Percentiles rank a stretch among this genome's conserved stretches.
Evolutionary conservation across 2,113 vertebrate genomes (phyloP).

Genomic region (Ceuthmochares aereus): DNA sequence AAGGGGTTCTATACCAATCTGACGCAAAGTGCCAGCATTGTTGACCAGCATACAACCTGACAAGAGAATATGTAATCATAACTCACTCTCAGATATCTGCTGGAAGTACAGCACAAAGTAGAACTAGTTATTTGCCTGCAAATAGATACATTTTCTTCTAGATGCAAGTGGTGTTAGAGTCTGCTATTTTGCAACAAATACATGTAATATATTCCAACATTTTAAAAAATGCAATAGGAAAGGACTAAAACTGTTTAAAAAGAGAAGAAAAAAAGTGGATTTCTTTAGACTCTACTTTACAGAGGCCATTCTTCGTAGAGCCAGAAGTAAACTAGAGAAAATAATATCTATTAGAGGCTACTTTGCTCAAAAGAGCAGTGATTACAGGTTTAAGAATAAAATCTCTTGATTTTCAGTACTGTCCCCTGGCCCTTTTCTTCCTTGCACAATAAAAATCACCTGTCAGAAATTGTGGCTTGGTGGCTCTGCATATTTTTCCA

Average conservation of each 20-base stretch:
- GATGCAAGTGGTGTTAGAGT: constrained; percentile 47
- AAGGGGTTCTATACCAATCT: neutral
- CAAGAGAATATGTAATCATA: constrained; percentile 53
- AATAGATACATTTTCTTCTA: constrained; percentile 58
- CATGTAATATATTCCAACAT: neutral
- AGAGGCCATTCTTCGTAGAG: neutral
- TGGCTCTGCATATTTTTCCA: neutral
- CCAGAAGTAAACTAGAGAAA: neutral
- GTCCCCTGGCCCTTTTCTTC: constrained; percentile 18
- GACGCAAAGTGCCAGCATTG: constrained; percentile 66
- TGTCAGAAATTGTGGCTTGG: neutral
- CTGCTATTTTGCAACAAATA: constrained; percentile 45
- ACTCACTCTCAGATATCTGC: constrained; percentile 50
- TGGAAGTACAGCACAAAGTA: constrained; percentile 37
- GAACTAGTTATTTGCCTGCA: constrained; percentile 64
- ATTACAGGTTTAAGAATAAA: constrained; percentile 22
- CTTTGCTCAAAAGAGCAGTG: constrained; percentile 8
- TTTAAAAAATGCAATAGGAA: neutral
- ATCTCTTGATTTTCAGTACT: neutral
- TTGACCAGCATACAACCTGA: constrained; percentile 77
- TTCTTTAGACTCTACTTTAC: neutral
- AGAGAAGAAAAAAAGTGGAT: neutral
- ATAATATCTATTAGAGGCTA: constrained; percentile 9
- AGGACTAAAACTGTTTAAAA: constrained; percentile 11
- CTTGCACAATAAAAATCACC: neutral